Evolutionary conservation across 1,140 invertebrate species (phyloP).

Genomic region (Panagrolaimus sp.): DNA sequence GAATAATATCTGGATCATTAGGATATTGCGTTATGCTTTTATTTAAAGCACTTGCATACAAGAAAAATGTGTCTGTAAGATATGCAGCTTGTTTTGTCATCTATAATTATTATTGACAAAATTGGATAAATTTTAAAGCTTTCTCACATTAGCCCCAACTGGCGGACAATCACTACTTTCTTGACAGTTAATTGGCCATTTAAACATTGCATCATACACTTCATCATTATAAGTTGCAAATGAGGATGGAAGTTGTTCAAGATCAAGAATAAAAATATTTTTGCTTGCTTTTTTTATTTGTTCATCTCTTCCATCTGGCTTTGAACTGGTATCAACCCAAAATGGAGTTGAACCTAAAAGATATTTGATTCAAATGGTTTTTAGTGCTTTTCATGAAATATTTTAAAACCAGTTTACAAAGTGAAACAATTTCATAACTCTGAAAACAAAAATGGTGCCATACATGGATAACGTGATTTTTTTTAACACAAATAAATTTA

Average conservation of each 20-base stretch:
- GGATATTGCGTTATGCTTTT: constrained; percentile 1
- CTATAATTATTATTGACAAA: not conserved
- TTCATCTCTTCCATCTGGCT: constrained; percentile 3
- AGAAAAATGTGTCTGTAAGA: no score
- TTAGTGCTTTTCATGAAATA: no score
- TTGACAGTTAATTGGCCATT: not conserved
- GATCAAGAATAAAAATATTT: constrained; percentile 3
- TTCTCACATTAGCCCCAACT: not conserved
- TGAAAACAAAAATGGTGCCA: no score
- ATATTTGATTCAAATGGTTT: no score
- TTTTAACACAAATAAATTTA: not conserved
- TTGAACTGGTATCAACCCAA: constrained; percentile 4
- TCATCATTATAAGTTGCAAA: not conserved
- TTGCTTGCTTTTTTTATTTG: constrained; percentile 11
- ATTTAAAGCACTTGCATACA: constrained; percentile 16
- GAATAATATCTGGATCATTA: not conserved
- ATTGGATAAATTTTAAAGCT: not conserved
- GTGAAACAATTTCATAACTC: no score
- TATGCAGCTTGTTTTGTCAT: no score
- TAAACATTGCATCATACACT: not conserved
- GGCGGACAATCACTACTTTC: not conserved
- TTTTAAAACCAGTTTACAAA: no score
- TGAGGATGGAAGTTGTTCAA: not conserved
- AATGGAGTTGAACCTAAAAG: constrained; percentile 16
- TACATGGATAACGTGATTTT: no score